Evolutionary conservation across 1,140 invertebrate species (phyloP).

Genomic region (Conus ventricosus): DNA sequence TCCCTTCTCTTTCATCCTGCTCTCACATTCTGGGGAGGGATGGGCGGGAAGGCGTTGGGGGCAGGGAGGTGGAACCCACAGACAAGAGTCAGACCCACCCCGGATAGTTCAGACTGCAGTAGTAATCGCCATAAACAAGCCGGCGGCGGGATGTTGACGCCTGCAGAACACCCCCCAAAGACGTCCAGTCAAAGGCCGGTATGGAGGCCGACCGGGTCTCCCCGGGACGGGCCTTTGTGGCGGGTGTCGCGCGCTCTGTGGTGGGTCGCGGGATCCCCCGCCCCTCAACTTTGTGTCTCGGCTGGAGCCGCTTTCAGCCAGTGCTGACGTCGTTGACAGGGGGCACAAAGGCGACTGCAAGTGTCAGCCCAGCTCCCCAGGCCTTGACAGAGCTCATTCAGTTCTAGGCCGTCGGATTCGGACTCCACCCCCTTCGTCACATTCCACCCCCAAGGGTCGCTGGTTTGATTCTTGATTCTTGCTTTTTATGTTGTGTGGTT

Average conservation of each 20-base stretch:
- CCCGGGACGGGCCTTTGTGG: background rate
- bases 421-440: background rate
- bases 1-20: too few relatives aligned
- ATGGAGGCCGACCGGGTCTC: background rate
- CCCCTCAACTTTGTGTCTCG: background rate
- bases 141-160: background rate
- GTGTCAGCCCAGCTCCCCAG: too few relatives aligned
- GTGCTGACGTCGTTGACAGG: background rate
- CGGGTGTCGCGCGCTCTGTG: background rate
- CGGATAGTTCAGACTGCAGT: background rate
- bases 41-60: too few relatives aligned
- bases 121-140: constrained; percentile 4
- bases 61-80: too few relatives aligned
- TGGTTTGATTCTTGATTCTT: background rate
- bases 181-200: background rate
- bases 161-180: background rate
- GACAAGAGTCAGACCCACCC: too few relatives aligned
- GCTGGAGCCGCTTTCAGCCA: background rate
- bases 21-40: too few relatives aligned
- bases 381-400: too few relatives aligned
- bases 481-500: too few relatives aligned
- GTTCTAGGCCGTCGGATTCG: background rate
- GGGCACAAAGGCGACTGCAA: constrained; percentile 10
- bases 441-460: background rate
- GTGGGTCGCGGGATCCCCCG: background rate